Conservation (phyloP, 1,140 invertebrate species). For the Luehdorfia chinensis region DNA sequence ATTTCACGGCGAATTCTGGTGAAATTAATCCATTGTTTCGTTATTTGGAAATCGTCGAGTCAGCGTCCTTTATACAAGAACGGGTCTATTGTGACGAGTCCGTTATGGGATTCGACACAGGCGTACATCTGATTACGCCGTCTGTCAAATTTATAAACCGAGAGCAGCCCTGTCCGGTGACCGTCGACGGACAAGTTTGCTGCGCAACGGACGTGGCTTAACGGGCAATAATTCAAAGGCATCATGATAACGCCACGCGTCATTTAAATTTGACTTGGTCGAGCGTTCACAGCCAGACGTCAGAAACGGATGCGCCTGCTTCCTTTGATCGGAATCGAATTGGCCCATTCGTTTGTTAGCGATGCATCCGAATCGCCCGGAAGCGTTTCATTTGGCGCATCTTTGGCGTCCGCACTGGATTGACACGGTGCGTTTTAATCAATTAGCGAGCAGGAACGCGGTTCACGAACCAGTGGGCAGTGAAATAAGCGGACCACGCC, state of each 20-base stretch:
- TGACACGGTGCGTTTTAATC: slow-evolving; percentile 71
- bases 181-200: too few relatives aligned
- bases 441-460: slow-evolving; percentile 63
- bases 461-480: slow-evolving; percentile 63
- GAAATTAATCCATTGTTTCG: slow-evolving; percentile 53
- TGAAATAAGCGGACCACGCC: slow-evolving; percentile 57
- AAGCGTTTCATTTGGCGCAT: slow-evolving; percentile 30
- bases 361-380: slow-evolving; percentile 17
- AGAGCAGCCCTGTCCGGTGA: too few relatives aligned
- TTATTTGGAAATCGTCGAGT: slow-evolving; percentile 25
- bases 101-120: slow-evolving; percentile 22
- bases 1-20: slow-evolving; percentile 52
- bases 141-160: slow-evolving; percentile 19
- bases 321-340: slow-evolving; percentile 37
- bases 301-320: slow-evolving; percentile 22
- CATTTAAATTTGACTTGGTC: too few relatives aligned
- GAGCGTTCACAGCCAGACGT: slow-evolving; percentile 20
- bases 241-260: slow-evolving; percentile 32
- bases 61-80: slow-evolving; percentile 12
- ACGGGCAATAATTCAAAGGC: slow-evolving; percentile 30
- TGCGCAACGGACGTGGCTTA: slow-evolving; percentile 23
- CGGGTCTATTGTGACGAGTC: slow-evolving; percentile 30
- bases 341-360: slow-evolving; percentile 22
- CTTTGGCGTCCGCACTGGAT: too few relatives aligned
- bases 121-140: slow-evolving; percentile 30